Base-by-base conservation (phyloP, 2,888 invertebrate species). In the Cerceris ruficornis region DNA sequence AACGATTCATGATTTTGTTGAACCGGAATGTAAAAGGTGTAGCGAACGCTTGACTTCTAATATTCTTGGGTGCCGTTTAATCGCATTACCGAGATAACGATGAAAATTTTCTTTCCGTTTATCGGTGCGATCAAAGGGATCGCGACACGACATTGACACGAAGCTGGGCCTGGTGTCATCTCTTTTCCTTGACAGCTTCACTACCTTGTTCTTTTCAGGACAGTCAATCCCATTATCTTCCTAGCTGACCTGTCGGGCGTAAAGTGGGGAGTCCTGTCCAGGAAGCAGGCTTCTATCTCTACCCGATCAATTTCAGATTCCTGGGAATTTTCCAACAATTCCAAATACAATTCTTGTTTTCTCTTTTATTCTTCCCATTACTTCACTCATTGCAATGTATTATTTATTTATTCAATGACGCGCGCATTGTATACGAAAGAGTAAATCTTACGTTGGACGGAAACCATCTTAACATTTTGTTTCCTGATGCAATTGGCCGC, bases 141-240 rank as follows among this genome's bases (percentile, higher is more conserved):
- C 65, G 68, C 69, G 83, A 76, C 78, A 73, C 68, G 41, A 64
- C 69, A 64, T 75, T 85, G 81, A 85, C 79, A 75, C 77, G 72
- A 83, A 61, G 42, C 61, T 52, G 65, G 11, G 17, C 57, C 71
- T 82, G 81, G 85, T 88, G 88, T 88, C 88, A 88, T 90, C 86
- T 83, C 86, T 90, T 88, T 90, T 87, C 83, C 81, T 75, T 88
- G 90, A 91, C 89, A 90, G 89, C 89, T 89, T 90, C 88, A 86
- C 88, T 87, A 87, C 79, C 83, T 86, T 81, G 84, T 87, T 75
- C 81, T 57, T 43, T 73, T 73, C 70, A 42, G 58, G 81, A 81
- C 80, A 81, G 72, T 79, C 85, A 68, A 82, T 86, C 84, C 87
- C 81, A 84, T 85, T 88, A 87, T 88, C 88, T 86, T 77, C 75